Percentiles rank a stretch among this genome's conserved stretches.
Conservation (phyloP, 1,140 invertebrate species). For the Megalopta genalis region DNA sequence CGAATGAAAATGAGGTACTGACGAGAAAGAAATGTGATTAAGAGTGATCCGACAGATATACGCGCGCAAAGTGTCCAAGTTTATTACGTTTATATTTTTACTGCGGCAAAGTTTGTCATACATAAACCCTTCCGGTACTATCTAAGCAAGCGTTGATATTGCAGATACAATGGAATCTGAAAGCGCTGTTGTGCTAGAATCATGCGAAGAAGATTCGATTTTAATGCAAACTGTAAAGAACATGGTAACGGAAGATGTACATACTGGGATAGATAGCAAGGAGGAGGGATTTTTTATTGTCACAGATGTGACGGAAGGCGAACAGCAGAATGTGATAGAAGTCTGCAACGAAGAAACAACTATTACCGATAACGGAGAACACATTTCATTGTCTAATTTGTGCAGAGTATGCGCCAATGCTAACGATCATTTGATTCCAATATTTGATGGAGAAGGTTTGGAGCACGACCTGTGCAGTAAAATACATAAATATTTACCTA, state of each 20-base stretch:
- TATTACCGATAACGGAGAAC: background rate
- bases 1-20: background rate
- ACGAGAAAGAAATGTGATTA: background rate
- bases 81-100: conserved; percentile 19
- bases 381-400: conserved; percentile 58
- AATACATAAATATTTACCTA: conserved; percentile 82
- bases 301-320: conserved; percentile 26
- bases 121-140: background rate
- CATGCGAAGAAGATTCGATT: conserved; percentile 42
- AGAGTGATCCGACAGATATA: background rate
- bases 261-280: conserved; percentile 25
- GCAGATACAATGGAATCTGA: conserved; percentile 48
- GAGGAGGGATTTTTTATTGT: conserved; percentile 51
- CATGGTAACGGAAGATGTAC: conserved; percentile 21
- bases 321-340: conserved; percentile 26
- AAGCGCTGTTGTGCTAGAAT: conserved; percentile 35
- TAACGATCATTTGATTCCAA: conserved; percentile 80
- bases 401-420: conserved; percentile 82
- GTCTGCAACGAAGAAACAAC: conserved; percentile 12
- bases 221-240: conserved; percentile 53
- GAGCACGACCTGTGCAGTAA: conserved; percentile 80
- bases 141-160: background rate
- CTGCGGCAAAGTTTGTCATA: background rate
- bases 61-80: background rate
- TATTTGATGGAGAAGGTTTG: conserved; percentile 81